phyloP scores from a whole-genome alignment of 1,140 invertebrate genomes.

The Paraescarpia echinospica region DNA sequence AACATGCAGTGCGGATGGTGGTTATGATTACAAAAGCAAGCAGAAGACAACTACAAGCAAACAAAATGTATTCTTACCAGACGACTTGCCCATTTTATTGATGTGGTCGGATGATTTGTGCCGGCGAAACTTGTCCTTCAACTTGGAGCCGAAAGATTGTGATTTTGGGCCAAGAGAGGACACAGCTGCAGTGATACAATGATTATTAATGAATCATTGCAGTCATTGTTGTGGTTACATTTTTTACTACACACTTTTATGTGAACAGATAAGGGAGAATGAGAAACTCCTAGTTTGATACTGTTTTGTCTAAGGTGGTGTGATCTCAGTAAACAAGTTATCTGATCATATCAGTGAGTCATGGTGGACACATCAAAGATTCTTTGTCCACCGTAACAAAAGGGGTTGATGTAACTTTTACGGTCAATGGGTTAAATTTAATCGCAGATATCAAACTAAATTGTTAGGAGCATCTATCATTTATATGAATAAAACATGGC shows the following conservation, averaged over 20 bases:
- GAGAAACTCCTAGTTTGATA: not conserved
- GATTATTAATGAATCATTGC: not conserved
- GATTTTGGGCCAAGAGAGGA: not conserved
- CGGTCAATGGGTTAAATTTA: not conserved
- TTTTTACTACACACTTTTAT: not conserved
- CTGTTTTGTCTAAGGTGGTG: not conserved
- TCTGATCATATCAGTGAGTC: not conserved
- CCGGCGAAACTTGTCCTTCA: not conserved
- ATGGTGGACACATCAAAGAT: not conserved
- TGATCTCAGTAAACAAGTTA: not conserved
- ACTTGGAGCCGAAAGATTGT: not conserved
- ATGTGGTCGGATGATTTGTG: not conserved
- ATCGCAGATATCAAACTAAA: not conserved
- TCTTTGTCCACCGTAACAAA: not conserved
- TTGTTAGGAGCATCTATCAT: not conserved
- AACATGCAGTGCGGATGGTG: not conserved
- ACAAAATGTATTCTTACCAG: not conserved
- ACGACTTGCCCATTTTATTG: not conserved
- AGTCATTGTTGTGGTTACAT: not conserved
- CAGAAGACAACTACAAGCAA: not conserved
- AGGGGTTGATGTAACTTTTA: not conserved
- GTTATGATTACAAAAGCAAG: not conserved
- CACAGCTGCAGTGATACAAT: not conserved
- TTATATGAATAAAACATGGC: not conserved
- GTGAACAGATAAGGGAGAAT: not conserved